A percentile compares a stretch with the other conserved stretches of the same genome.
These are phyloP conservation scores for Gonioctena quinquepunctata DNA, from an alignment of 1,140 invertebrate species.

Conservation along the genomic window DNA sequence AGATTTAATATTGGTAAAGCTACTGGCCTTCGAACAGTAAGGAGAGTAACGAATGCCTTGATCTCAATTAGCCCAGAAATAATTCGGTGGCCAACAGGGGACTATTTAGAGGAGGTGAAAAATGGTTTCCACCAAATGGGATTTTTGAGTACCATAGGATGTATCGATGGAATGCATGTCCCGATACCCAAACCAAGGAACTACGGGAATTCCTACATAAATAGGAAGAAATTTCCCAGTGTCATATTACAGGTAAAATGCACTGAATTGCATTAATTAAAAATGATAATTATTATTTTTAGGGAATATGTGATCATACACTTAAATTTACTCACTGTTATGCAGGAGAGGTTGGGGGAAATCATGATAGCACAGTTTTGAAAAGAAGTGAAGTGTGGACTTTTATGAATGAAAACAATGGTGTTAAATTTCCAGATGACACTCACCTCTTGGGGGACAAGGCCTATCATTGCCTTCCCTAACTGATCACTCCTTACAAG, in stretches of 20 bases:
- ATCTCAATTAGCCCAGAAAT: not conserved
- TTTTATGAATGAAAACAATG: not conserved
- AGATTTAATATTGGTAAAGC: too few species aligned
- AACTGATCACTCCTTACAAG: conserved; percentile 1
- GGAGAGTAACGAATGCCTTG: not conserved
- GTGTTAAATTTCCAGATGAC: too few species aligned
- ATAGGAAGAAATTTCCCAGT: not conserved
- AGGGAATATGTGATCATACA: too few species aligned
- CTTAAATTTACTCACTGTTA: too few species aligned
- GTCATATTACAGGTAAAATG: conserved; percentile 2
- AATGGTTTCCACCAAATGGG: not conserved
- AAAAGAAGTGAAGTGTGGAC: conserved; percentile 1
- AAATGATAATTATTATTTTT: too few species aligned
- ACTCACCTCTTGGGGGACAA: too few species aligned
- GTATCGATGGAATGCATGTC: not conserved
- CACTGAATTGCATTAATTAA: too few species aligned
- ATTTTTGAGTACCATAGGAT: not conserved
- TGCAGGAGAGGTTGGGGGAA: too few species aligned
- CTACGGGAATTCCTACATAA: not conserved
- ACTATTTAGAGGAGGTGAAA: not conserved
- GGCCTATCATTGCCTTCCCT: too few species aligned
- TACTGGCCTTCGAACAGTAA: not conserved
- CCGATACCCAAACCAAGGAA: not conserved
- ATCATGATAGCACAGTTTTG: not conserved
- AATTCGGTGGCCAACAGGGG: not conserved